Base-by-base conservation (phyloP, 1,140 invertebrate species). In the Zaprionus tsacasi region DNA sequence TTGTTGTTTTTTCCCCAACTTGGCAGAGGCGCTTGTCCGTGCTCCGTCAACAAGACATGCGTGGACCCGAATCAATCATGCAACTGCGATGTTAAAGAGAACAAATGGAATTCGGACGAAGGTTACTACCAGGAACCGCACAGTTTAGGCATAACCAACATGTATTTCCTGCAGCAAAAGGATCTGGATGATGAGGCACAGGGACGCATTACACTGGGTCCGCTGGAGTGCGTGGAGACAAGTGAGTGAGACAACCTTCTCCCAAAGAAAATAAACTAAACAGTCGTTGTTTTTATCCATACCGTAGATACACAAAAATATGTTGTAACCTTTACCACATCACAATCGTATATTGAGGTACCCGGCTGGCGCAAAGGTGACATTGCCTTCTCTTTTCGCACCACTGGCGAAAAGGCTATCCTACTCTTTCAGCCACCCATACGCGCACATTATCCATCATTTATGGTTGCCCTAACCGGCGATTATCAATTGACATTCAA, bases 321-420 rank as follows among this genome's bases (percentile, higher is more conserved):
- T 92, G 97, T 98, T 0, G 97, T 99, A 1, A 99, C 98, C 5
- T 98, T 99, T 83, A 98, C 97, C 57, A 98, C 97, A 8, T 97
- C 96, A 35, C 96, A 97, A 80, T 98, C 97, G 0, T 98, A 97
- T 86, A 96, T 99, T 61, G 96, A 97, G 93, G 96, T 98, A 4
- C 97, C 97, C 8, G 97, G 97, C 0, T 98, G 98, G 98, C 94
- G 96, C 54, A 97, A 97, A 82, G 97, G 97, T 3, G 97, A 98
- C 89, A 96, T 99, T 76, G 96, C 97, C 1, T 97, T 99, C 92
- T 98, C 97, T 78, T 98, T 99, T 89, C 94, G 97, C 78, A 99
- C 98, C 1, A 98, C 97, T 6, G 96, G 97, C 43, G 96, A 96
- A 83, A 96, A 96, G 86, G 97, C 97, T 45, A 97, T 98, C 78